Evolutionary conservation across 2,113 vertebrate genomes (phyloP), one percentile per base, ranked within the genome.

Genomic region (Agapornis roseicollis): DNA sequence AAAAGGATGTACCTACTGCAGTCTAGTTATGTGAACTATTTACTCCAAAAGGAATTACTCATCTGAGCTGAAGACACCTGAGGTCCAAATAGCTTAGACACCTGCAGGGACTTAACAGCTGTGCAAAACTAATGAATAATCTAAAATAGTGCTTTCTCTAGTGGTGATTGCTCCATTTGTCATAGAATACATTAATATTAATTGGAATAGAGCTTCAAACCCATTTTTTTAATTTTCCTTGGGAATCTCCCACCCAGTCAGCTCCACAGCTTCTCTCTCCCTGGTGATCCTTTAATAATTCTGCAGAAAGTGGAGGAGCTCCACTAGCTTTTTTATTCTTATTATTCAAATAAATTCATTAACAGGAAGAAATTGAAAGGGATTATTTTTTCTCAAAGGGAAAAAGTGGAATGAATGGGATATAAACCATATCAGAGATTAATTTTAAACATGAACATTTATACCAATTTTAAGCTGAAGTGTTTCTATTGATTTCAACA

Each of bases 261-360:
- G 17, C 14, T 81, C n/a, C 46, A 61, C 27, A 83, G 25, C 6
- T 70, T 92, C 10, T 10, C 7, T 77, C 47, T 95, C 90, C 83
- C 90, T 73, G 78, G 0, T 84, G 94, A 81, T 80, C 60, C 53
- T 86, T 90, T 68, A 94, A 93, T 94, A 92, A 88, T 94, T 93
- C 47, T 74, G 33, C 47, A 44, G 55, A 60, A 96, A 95, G 89
- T 63, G 63, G 41, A 86, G 50, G 4, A 74, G 10, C 29, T 94
- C 93, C 76, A 80, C 88, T 91, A 77, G 7, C 12, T 84, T 90
- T 85, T 27, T 73, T 56, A 18, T 77, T 74, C 12, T 77, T 89
- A 23, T 56, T 79, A 69, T 22, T 82, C 72, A 87, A 95, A 89
- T 89, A 82, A 92, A 91, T 91, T 91, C 63, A 91, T 89, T 95